Base-by-base conservation (phyloP, 2,888 invertebrate genomes). In the Eilema depressum region DNA sequence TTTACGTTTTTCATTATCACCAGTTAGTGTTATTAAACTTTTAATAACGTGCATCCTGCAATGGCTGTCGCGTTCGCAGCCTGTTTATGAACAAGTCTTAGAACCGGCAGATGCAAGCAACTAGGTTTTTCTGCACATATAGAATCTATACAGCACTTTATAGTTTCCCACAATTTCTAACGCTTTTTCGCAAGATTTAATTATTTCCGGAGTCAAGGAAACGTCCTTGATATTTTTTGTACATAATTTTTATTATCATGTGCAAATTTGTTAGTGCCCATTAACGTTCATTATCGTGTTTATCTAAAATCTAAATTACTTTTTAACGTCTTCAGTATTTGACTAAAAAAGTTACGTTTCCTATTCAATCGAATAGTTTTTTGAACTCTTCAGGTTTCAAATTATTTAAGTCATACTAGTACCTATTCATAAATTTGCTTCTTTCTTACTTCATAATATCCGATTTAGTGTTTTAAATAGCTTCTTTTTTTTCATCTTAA, bases 31-130 rank as follows among this genome's bases (percentile, higher is more conserved):
- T 83, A 89, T 90, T 89, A 88, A 85, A 85, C 84, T 85, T 87
- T 88, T 89, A 89, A 91, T 91, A 87, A 87, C 86, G 77, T 85
- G 86, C 87, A 88, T 91, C 88, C 88, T 89, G 85, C n/a, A n/a
- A n/a, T 81, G 82, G 71, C 30, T 75, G 77, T 75, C 77, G 75
- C 76, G 80, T 79, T 66, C 66, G 77, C 78, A 90, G 92, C 92
- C 88, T 84, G 92, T 91, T 91, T 82, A 75, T 70, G 77, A 85
- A 86, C 87, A 71, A 84, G 87, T 87, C 86, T 87, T 85, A 88
- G 87, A 86, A 82, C 74, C 75, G 75, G 83, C 77, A 77, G 78
- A 75, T 82, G 79, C 79, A 75, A 77, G 79, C 81, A 76, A 73
- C 73, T 68, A 64, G 68, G 63, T 74, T 80, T 78, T 76, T 68